Conservation (phyloP, 2,113 vertebrate species). For the Lates calcarifer region DNA sequence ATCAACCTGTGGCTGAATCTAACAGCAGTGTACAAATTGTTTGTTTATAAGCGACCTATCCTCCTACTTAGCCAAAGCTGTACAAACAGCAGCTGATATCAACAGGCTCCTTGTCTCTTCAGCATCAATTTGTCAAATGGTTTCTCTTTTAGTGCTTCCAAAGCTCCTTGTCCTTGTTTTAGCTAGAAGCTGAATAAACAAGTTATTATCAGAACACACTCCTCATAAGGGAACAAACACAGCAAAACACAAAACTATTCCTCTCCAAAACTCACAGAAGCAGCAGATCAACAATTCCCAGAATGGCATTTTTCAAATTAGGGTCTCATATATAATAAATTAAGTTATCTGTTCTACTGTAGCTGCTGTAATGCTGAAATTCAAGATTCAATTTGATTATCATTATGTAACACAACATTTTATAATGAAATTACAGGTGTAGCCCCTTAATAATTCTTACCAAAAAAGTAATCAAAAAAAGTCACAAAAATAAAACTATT, state of each 20-base stretch:
- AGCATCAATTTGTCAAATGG: not conserved
- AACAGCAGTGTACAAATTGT: not conserved
- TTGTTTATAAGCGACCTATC: not conserved
- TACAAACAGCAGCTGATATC: slow-evolving; percentile 15
- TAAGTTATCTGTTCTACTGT: not conserved
- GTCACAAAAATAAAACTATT: no score
- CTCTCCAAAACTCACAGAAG: not conserved
- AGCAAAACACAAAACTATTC: not conserved
- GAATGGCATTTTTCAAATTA: not conserved
- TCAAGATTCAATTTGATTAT: no score
- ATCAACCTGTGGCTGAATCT: not conserved
- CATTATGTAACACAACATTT: no score
- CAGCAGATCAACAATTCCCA: not conserved
- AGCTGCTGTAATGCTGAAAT: no score
- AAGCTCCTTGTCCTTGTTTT: not conserved
- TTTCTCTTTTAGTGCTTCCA: not conserved
- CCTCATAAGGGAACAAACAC: not conserved
- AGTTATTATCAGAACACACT: not conserved
- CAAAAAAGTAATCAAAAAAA: no score
- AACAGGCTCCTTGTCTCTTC: not conserved
- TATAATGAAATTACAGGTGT: no score
- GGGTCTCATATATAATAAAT: not conserved
- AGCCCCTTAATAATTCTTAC: no score
- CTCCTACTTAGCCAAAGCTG: not conserved
- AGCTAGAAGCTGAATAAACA: slow-evolving; percentile 8